These are phyloP conservation scores for Crocidura indochinensis DNA, from an alignment of 2,797 vertebrate species.

Conservation along the genomic window DNA sequence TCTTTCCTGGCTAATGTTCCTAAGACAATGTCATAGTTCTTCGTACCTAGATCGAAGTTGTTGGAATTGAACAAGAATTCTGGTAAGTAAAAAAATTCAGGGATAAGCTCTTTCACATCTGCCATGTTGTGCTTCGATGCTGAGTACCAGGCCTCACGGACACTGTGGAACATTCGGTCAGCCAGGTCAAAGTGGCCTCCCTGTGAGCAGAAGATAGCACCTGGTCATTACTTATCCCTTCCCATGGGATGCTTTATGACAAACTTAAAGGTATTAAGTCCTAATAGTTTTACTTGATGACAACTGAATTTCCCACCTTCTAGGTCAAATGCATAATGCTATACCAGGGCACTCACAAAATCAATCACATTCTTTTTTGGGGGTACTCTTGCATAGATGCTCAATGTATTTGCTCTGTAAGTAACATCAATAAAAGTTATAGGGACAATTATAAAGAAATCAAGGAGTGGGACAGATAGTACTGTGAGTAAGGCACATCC, in stretches of 20 bases:
- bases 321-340: neutral
- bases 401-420: neutral
- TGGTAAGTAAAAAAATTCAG: constrained; percentile 99
- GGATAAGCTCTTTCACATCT: constrained; percentile 99
- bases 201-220: constrained; percentile 86
- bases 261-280: too few species aligned
- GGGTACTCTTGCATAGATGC: neutral
- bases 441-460: neutral
- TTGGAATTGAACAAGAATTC: constrained; percentile 99
- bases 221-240: neutral
- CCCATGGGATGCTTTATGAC: too few species aligned
- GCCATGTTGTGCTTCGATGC: constrained; percentile 99
- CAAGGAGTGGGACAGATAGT: too few species aligned
- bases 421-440: neutral
- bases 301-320: neutral
- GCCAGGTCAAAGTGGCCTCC: constrained; percentile 99
- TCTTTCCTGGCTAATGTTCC: neutral
- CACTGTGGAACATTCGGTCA: constrained; percentile 99
- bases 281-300: neutral
- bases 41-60: constrained; percentile 97
- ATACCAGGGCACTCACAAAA: constrained; percentile 44
- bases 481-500: too few species aligned
- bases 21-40: accelerated
- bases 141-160: constrained; percentile 97
- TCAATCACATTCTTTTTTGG: neutral